A percentile compares a stretch with the other conserved stretches of the same genome.
Conservation (phyloP, 2,113 vertebrate genomes). For the Glaucomys volans region DNA sequence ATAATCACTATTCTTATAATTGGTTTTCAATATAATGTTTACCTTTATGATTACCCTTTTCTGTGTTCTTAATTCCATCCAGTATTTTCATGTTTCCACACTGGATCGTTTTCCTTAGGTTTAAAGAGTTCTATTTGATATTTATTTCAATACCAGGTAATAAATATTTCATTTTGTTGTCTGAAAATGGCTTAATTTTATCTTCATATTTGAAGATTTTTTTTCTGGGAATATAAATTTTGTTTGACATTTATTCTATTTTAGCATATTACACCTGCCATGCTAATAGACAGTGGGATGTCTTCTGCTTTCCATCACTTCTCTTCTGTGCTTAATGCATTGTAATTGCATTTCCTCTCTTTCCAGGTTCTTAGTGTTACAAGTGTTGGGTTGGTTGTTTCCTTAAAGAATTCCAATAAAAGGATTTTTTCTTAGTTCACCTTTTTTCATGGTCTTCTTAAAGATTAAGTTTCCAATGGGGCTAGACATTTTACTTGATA, state of each 20-base stretch:
- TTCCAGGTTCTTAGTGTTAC: not conserved
- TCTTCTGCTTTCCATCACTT: not conserved
- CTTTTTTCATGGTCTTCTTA: not conserved
- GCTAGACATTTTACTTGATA: not conserved
- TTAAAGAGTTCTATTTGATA: not conserved
- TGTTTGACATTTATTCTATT: not conserved
- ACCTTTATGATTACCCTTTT: not conserved
- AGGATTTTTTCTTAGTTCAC: not conserved
- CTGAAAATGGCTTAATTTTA: slow-evolving; percentile 5
- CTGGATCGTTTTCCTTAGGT: not conserved
- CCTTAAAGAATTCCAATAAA: not conserved
- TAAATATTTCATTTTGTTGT: not conserved
- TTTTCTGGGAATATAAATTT: not conserved
- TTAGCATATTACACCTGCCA: not conserved
- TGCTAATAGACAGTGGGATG: not conserved
- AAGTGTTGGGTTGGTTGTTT: not conserved
- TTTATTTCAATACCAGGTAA: not conserved
- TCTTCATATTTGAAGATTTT: not conserved
- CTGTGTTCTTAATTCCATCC: not conserved
- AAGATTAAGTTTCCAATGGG: not conserved
- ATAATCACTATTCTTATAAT: not conserved
- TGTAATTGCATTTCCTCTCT: not conserved
- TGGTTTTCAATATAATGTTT: too few relatives aligned
- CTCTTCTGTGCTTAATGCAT: not conserved
- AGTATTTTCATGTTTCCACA: not conserved